Base-by-base conservation (phyloP, 2,888 invertebrate species). In the Adineta ricciae region DNA sequence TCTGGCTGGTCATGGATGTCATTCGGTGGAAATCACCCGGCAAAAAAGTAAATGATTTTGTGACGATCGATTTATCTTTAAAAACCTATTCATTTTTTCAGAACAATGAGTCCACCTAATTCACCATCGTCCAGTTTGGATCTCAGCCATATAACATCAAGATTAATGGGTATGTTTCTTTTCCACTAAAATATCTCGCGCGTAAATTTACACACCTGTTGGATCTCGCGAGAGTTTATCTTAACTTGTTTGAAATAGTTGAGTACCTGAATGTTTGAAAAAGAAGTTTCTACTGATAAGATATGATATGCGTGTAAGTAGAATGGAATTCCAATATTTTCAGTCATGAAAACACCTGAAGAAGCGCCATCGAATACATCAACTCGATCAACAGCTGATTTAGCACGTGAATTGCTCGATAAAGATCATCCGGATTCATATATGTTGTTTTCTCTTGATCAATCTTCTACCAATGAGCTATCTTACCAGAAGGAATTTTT, bases 131-230 rank as follows among this genome's bases (percentile, higher is more conserved):
- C 32, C 21, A 83, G 83, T 64, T 11, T 85, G 36, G 85, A 85
- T 73, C 36, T 85, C 36, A 83, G 83, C 41, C 83, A 85, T 50
- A 83, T 85, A 16, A 85, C 85, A 72, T 64, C 85, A 64, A 83
- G 85, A 16, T 38, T 85, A 50, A 85, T 85, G 24, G 83, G 83
- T 36, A 83, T n/a, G n/a, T n/a, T n/a, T n/a, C n/a, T n/a, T n/a
- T n/a, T n/a, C n/a, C n/a, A n/a, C n/a, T n/a, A n/a, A n/a, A n/a
- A n/a, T n/a, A n/a, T n/a, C n/a, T n/a, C n/a, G n/a, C n/a, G n/a
- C n/a, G n/a, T n/a, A n/a, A n/a, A n/a, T n/a, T n/a, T n/a, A n/a
- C n/a, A n/a, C n/a, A n/a, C 83, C 27, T 11, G 16, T 64, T 21
- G 2, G 14, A 19, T 19, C 11, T 21, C 46, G 46, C 11, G 46